phyloP scores from a whole-genome alignment of 2,797 vertebrate genomes.

The Cryptoprocta ferox region DNA sequence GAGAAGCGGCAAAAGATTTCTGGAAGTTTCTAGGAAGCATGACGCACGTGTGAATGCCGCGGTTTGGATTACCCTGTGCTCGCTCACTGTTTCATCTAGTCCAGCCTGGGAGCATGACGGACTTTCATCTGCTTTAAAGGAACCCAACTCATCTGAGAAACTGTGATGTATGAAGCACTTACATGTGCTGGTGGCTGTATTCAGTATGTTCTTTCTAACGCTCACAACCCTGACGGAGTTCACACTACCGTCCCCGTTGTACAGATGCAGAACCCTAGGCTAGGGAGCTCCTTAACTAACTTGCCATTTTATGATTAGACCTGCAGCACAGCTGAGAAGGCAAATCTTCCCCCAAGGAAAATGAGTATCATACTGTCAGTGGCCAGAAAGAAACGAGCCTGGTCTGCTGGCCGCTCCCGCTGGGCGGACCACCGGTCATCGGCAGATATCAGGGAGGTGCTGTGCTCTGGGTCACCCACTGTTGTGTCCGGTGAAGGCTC shows the following conservation, averaged over 20 bases:
- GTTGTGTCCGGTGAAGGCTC: neutral
- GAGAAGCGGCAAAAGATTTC: neutral
- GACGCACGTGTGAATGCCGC: accelerated
- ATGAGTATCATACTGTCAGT: neutral
- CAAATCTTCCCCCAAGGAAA: neutral
- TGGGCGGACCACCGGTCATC: neutral
- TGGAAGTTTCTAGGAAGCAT: neutral
- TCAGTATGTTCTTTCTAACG: neutral
- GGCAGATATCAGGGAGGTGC: neutral
- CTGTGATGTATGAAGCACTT: neutral
- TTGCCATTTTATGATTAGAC: neutral
- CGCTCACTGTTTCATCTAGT: neutral
- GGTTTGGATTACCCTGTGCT: neutral
- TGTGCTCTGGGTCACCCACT: neutral
- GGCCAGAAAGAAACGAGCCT: neutral
- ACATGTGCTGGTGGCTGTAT: neutral
- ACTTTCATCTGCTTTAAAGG: neutral
- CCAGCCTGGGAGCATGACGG: neutral
- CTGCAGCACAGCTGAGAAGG: neutral
- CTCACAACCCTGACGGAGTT: neutral
- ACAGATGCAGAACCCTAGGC: neutral
- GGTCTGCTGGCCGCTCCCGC: neutral
- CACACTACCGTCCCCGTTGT: neutral
- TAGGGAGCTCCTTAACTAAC: neutral
- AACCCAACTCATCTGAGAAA: neutral